Evolutionary conservation across 2,888 invertebrate species (phyloP).

Genomic region (Sinopyrophorus schimmeli): DNA sequence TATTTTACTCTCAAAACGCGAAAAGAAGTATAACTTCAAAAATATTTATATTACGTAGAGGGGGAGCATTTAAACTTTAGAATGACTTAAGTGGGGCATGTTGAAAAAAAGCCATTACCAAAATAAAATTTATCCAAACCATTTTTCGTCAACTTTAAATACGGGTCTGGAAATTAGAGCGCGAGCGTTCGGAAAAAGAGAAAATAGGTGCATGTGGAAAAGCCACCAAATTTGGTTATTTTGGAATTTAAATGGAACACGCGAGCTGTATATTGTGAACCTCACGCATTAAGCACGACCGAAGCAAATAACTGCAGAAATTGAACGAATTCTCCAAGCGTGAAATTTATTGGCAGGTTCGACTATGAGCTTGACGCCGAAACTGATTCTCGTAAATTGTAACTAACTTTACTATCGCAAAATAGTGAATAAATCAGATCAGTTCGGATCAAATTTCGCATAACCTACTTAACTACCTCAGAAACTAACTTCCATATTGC

Average conservation of each 20-base stretch:
- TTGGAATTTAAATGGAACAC: slow-evolving; percentile 31
- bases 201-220: slow-evolving; percentile 26
- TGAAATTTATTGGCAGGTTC: slow-evolving; percentile 43
- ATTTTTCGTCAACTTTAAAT: slow-evolving; percentile 22
- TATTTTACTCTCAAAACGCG: no score
- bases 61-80: no score
- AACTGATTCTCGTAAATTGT: slow-evolving; percentile 48
- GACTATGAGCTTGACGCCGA: slow-evolving; percentile 39
- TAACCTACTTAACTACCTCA: slow-evolving; percentile 15
- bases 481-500: slow-evolving; percentile 13
- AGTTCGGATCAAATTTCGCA: slow-evolving; percentile 26
- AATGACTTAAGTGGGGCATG: no score
- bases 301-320: slow-evolving; percentile 36
- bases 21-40: no score
- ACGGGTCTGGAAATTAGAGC: slow-evolving; percentile 24
- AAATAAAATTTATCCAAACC: slow-evolving; percentile 5
- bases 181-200: slow-evolving; percentile 9
- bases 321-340: slow-evolving; percentile 38
- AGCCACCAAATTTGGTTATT: slow-evolving; percentile 27
- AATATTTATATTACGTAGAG: no score
- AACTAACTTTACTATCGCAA: slow-evolving; percentile 46
- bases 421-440: slow-evolving; percentile 31
- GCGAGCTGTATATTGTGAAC: slow-evolving; percentile 29
- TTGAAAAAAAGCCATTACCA: no score
- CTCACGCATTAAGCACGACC: slow-evolving; percentile 31